Percentiles rank a stretch among this genome's conserved stretches.
Evolutionary conservation across 2,113 vertebrate species (phyloP).

Genomic region (Phaetusa simplex): DNA sequence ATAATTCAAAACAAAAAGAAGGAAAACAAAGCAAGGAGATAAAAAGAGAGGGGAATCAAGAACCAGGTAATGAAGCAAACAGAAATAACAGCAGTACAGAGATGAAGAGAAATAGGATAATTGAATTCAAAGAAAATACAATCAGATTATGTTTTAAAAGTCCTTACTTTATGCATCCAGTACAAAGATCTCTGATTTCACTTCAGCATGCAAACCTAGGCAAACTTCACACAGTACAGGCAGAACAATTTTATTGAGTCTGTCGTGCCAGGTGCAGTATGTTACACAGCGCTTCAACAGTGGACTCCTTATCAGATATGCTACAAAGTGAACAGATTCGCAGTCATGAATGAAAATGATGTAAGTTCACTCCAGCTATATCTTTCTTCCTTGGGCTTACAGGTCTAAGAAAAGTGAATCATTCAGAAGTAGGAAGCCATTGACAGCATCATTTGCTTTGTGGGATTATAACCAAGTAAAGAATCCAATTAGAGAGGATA

Average conservation of each 20-base stretch:
- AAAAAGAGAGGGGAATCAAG: background rate
- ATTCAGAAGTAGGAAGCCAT: background rate
- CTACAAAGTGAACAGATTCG: background rate
- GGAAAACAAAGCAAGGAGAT: background rate
- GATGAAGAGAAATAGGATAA: background rate
- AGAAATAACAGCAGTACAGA: background rate
- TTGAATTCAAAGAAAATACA: background rate
- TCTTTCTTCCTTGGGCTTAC: background rate
- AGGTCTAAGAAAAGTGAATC: background rate
- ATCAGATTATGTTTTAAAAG: background rate
- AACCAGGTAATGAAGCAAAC: background rate
- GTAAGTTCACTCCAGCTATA: background rate
- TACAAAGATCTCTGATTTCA: background rate
- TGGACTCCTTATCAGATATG: background rate
- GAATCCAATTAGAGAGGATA: background rate
- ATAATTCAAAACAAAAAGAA: background rate
- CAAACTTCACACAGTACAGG: background rate
- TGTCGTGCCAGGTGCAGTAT: background rate
- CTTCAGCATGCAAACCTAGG: background rate
- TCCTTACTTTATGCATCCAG: background rate
- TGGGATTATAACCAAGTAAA: background rate
- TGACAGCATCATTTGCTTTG: background rate
- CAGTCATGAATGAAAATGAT: background rate
- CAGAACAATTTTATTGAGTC: background rate
- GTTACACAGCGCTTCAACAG: background rate